Evolutionary conservation across 2,797 vertebrate genomes (phyloP).

Genomic region (Spinus pinus): DNA sequence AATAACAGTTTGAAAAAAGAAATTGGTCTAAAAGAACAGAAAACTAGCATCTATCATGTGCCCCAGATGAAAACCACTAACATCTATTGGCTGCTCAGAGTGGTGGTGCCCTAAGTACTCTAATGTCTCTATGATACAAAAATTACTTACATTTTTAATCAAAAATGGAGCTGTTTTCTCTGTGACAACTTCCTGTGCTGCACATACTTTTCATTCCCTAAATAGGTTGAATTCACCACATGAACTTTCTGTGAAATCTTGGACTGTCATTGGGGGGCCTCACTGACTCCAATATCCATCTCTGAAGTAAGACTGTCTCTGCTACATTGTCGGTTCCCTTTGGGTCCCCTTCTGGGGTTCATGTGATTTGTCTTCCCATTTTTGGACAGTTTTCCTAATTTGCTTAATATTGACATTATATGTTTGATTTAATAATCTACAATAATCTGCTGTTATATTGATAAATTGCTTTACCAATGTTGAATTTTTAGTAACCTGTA

Average conservation of each 20-base stretch:
- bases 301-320: neutral
- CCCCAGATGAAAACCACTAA: neutral
- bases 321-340: neutral
- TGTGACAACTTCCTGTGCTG: neutral
- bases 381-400: neutral
- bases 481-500: neutral
- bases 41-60: neutral
- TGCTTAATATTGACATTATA: neutral
- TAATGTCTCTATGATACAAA: neutral
- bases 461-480: neutral
- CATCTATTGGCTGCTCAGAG: neutral
- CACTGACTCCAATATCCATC: neutral
- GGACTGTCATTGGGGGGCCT: neutral
- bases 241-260: neutral
- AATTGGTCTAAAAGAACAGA: neutral
- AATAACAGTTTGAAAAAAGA: neutral
- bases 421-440: neutral
- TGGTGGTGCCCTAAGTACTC: neutral
- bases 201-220: neutral
- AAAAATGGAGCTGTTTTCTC: neutral
- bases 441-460: neutral
- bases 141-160: neutral
- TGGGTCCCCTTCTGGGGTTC: neutral
- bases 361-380: neutral
- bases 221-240: neutral